These are phyloP conservation scores for Spodoptera picta DNA, from an alignment of 2,888 invertebrate genomes.

Conservation along the genomic window DNA sequence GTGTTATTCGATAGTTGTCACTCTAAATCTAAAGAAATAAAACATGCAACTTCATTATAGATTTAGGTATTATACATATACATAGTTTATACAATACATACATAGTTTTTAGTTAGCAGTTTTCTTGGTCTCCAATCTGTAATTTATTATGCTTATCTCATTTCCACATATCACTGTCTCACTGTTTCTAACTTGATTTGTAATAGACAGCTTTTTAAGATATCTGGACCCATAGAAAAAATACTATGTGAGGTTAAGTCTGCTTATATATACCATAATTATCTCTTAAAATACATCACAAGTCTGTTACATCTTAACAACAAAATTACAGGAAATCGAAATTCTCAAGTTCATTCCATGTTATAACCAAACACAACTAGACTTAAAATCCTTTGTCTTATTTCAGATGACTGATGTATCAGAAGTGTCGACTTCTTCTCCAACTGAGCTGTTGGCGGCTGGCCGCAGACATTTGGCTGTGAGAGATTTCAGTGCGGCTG, in stretches of 20 bases:
- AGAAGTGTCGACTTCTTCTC: conserved; percentile 82
- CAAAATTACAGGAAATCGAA: too few species aligned
- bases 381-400: neutral
- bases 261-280: too few species aligned
- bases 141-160: too few species aligned
- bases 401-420: conserved; percentile 88
- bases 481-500: conserved; percentile 92
- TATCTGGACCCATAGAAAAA: neutral
- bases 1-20: conserved; percentile 9
- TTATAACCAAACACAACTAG: neutral
- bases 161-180: too few species aligned
- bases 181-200: too few species aligned
- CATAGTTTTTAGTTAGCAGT: too few species aligned
- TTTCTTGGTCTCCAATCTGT: too few species aligned
- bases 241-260: neutral
- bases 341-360: neutral
- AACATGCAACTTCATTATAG: conserved; percentile 1
- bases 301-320: too few species aligned
- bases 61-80: too few species aligned
- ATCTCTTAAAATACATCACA: too few species aligned
- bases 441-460: conserved; percentile 90
- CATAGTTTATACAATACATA: too few species aligned
- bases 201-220: too few species aligned
- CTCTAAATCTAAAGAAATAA: conserved; percentile 9
- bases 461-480: conserved; percentile 94